These are phyloP conservation scores for Stictonetta naevosa DNA, from an alignment of 2,113 vertebrate species.

Conservation along the genomic window DNA sequence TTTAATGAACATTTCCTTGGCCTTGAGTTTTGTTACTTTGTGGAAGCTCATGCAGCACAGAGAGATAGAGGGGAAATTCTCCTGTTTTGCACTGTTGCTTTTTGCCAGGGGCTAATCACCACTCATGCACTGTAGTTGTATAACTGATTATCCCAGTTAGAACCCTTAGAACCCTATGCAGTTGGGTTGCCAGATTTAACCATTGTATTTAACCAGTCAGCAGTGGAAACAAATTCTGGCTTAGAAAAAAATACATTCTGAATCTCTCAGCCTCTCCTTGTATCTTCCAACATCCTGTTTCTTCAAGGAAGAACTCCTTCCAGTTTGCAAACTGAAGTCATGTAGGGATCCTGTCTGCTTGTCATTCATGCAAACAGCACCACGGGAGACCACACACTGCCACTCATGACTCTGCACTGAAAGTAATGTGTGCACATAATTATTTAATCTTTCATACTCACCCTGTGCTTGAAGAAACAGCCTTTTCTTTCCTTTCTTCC, in stretches of 20 bases:
- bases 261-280: neutral
- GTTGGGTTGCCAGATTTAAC: neutral
- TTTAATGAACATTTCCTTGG: neutral
- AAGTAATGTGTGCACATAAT: neutral
- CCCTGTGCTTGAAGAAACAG: neutral
- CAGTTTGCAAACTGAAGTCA: neutral
- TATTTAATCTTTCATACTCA: neutral
- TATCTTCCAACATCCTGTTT: neutral
- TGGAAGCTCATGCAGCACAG: neutral
- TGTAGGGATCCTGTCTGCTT: neutral
- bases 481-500: neutral
- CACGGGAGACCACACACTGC: neutral
- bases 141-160: neutral
- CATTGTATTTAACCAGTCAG: conserved; percentile 29
- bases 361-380: neutral
- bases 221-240: neutral
- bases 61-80: neutral
- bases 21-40: neutral
- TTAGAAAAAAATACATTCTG: neutral
- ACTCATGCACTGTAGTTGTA: neutral
- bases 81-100: neutral
- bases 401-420: neutral
- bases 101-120: conserved; percentile 10
- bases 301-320: neutral
- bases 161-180: neutral